Conservation (phyloP, 2,797 vertebrate genomes). For the Gallinago nigripennis region DNA sequence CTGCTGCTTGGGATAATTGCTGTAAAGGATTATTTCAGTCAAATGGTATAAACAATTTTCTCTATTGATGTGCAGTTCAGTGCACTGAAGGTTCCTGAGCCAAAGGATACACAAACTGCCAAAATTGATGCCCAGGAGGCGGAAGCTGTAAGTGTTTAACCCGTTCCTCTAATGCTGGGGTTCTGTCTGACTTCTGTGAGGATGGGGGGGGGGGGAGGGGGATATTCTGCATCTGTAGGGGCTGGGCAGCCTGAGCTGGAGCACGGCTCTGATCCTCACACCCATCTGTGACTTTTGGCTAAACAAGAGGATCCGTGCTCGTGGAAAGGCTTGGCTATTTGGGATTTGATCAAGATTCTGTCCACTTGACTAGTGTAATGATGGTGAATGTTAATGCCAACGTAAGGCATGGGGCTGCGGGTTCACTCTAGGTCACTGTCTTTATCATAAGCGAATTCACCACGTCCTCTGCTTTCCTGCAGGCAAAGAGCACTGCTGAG, state of each 20-base stretch:
- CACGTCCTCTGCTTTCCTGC: background rate
- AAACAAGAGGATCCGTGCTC: background rate
- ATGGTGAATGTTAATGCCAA: background rate
- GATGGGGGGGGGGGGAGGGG: background rate
- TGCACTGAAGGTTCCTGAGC: constrained; percentile 86
- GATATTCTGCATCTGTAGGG: background rate
- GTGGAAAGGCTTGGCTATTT: background rate
- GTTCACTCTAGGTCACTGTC: background rate
- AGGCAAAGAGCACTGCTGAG: constrained; percentile 74
- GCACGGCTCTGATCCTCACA: background rate
- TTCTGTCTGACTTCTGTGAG: background rate
- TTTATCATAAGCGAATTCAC: background rate
- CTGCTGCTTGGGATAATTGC: background rate
- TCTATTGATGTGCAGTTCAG: constrained; percentile 80
- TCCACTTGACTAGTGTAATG: background rate
- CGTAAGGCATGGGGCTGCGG: background rate
- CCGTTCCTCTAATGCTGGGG: rapidly evolving
- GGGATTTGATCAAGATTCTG: background rate
- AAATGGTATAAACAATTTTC: background rate
- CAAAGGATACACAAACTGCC: constrained; percentile 84
- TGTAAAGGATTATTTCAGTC: background rate
- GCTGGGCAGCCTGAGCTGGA: background rate
- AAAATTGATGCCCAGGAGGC: constrained; percentile 85
- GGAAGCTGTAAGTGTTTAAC: constrained; percentile 86
- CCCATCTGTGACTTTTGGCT: rapidly evolving